phyloP scores from a whole-genome alignment of 2,113 vertebrate genomes.

The Syrrhaptes paradoxus region DNA sequence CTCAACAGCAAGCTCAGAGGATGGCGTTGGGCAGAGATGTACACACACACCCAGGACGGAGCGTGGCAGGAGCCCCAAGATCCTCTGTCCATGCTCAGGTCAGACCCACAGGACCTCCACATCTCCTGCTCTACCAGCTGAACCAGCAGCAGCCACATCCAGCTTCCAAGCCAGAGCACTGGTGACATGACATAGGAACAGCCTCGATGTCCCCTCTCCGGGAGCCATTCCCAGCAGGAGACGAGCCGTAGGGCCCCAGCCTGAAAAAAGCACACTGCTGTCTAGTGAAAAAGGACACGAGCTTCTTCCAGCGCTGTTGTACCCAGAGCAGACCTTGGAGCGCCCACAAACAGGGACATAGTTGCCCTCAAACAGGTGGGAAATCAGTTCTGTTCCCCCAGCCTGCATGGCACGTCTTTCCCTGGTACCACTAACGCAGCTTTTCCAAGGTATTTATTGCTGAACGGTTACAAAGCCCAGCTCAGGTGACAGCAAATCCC shows the following conservation, averaged over 20 bases:
- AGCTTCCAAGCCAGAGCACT: neutral
- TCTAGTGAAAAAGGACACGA: neutral
- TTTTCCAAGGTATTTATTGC: neutral
- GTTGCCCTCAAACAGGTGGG: neutral
- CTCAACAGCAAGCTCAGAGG: neutral
- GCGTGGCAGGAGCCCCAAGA: neutral
- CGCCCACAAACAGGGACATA: neutral
- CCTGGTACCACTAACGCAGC: neutral
- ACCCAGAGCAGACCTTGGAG: neutral
- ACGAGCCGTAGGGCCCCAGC: neutral
- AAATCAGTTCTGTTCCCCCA: neutral
- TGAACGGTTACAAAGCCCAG: constrained; percentile 6
- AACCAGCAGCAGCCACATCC: neutral
- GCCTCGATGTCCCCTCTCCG: neutral
- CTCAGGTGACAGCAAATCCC: constrained; percentile 11
- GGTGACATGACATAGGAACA: neutral
- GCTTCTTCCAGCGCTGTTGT: neutral
- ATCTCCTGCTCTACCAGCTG: neutral
- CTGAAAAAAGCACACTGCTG: neutral
- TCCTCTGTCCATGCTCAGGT: neutral
- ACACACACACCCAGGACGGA: neutral
- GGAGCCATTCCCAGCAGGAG: neutral
- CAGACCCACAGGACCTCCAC: neutral
- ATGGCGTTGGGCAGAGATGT: neutral
- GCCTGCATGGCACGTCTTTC: neutral